phyloP scores from a whole-genome alignment of 2,888 invertebrate species.

The Brenthis daphne region DNA sequence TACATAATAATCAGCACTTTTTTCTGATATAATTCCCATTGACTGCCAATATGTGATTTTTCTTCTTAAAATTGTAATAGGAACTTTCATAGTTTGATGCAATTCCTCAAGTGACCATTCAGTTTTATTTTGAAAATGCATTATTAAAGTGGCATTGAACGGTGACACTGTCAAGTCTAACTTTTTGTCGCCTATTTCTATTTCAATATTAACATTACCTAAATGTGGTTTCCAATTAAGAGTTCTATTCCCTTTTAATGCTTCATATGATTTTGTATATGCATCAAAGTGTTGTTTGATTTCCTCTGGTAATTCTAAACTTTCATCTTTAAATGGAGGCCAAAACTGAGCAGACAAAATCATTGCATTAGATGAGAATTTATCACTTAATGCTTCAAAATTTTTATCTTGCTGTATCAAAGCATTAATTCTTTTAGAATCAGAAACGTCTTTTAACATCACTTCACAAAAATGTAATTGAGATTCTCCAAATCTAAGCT shows the following conservation, averaged over 20 bases:
- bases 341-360: conserved; percentile 99
- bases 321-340: conserved; percentile 98
- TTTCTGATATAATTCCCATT: conserved; percentile 92
- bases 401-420: conserved; percentile 89
- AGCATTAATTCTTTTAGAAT: conserved; percentile 96
- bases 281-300: conserved; percentile 91
- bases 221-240: conserved; percentile 96
- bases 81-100: conserved; percentile 92
- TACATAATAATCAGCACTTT: conserved; percentile 87
- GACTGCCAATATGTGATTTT: conserved; percentile 97
- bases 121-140: conserved; percentile 94
- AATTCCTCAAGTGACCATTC: conserved; percentile 94
- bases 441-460: conserved; percentile 98
- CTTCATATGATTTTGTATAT: conserved; percentile 95
- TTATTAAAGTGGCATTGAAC: conserved; percentile 95
- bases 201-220: conserved; percentile 94
- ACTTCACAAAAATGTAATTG: conserved; percentile 98
- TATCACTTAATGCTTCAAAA: conserved; percentile 64
- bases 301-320: conserved; percentile 90
- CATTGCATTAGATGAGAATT: conserved; percentile 84
- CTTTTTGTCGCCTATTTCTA: conserved; percentile 91
- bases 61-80: conserved; percentile 90
- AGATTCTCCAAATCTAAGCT: conserved; percentile 97
- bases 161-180: conserved; percentile 93
- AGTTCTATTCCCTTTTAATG: conserved; percentile 95